A percentile compares a stretch with the other conserved stretches of the same genome.
Evolutionary conservation across 2,888 invertebrate species (phyloP).

Genomic region (Callimorpha dominula): DNA sequence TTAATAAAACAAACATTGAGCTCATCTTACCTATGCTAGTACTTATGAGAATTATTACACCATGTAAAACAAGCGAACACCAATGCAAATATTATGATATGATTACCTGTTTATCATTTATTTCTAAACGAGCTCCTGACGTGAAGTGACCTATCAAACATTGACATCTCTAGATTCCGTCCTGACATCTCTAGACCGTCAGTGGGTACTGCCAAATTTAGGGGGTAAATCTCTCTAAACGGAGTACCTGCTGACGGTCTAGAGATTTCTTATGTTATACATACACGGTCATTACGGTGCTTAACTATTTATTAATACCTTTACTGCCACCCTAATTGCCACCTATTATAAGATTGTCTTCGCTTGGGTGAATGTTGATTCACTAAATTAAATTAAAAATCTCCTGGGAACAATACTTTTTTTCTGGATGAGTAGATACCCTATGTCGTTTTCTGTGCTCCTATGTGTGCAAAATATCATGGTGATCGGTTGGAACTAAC

Average conservation of each 20-base stretch:
- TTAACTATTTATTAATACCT: too few species aligned
- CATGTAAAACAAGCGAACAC: background rate
- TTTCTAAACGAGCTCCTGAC: background rate
- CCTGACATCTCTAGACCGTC: background rate
- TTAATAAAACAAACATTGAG: conserved; percentile 18
- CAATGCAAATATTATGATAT: background rate
- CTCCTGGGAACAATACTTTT: too few species aligned
- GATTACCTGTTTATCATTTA: background rate
- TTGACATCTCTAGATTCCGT: background rate
- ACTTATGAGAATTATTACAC: background rate
- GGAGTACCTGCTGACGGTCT: background rate
- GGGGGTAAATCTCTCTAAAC: background rate
- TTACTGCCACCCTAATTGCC: too few species aligned
- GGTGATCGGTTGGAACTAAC: too few species aligned
- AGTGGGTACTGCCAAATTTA: background rate
- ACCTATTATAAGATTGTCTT: too few species aligned
- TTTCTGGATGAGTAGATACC: too few species aligned
- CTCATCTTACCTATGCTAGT: conserved; percentile 11
- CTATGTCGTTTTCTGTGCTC: too few species aligned
- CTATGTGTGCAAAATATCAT: too few species aligned
- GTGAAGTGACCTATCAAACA: background rate
- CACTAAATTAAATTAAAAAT: too few species aligned
- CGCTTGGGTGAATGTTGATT: too few species aligned
- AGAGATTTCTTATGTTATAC: background rate
- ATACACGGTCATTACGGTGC: too few species aligned